Evolutionary conservation across 2,797 vertebrate genomes (phyloP), one percentile per base, ranked within the genome.

Genomic region (Silurus aristotelis): DNA sequence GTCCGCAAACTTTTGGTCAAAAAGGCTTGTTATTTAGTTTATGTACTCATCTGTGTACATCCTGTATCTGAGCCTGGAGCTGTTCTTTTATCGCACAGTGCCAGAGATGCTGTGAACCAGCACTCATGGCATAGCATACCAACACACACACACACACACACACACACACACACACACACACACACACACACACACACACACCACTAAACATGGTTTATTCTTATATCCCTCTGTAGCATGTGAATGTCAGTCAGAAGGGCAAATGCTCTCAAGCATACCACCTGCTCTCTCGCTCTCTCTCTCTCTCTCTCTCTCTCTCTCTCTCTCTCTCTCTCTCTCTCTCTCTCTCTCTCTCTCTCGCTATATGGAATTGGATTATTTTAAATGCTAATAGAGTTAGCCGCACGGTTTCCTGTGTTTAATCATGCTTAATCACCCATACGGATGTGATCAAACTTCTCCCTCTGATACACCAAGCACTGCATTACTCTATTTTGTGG

Each of bases 51-150:
- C 20, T 20, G 70, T 48, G 43, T 72, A 12, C 20, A 52, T 52
- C 7, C 43, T 4, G 48, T 75, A 3, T 75, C 52, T 19, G 52
- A 56, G n/a, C 71, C 71, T n/a, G 6, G 22, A 52, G 72, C 48
- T 55, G 72, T 27, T 75, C 38, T 55, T n/a, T 73, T 7, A 73
- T 76, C 55, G 58, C 72, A 19, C 15, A 19, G 52, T 27, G 52
- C 73, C 52, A 77, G 75, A 75, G 46, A 22, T 73, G 71, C 71
- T 73, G 46, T 73, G 46, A 76, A 27, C 48, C 72, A 48, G 43
- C 43, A 25, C 46, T n/a, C 46, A 56, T 27, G 14, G 15, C 15
- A 6, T 5, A 12, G 52, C 55, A 38, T 20, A 58, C 55, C 55
- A 76, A 76, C 55, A 25, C n/a, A 17, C 6, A 10, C 56, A 58